Base-by-base conservation (phyloP, 2,888 invertebrate genomes). In the Rugalucina vietnamica region DNA sequence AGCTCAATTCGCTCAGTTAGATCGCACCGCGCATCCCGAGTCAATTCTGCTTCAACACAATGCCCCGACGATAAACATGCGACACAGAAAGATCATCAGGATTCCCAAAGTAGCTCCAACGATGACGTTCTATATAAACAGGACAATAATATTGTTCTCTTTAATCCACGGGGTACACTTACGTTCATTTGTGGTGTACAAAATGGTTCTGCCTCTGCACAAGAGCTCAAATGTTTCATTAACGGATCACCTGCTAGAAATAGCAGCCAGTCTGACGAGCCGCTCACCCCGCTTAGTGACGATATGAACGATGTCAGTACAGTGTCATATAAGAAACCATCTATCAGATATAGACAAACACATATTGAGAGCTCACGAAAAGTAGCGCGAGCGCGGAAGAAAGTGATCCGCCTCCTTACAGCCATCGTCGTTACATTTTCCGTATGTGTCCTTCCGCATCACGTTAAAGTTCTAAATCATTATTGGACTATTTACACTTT, bases 361-460 rank as follows among this genome's bases (percentile, higher is more conserved):
- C 37, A 39, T 37, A n/a, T 79, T 49, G 75, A 83, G 14, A 85
- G 82, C 65, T 79, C 82, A 1, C 75, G 81, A 50, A 77, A 73
- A 24, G 84, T 81, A 0, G 76, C 76, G 14, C 74, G 70, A 39
- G 81, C 79, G 34, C 37, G 82, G 37, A 82, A 72, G 70, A 97
- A 97, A 71, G 98, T 98, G 72, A 97, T 98, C 90, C 97, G 97
- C 86, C 97, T 98, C 96, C 96, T 98, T 90, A 97, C 98, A 86
- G 97, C 97, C 37, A 97, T 98, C 72, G 98, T 98, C 73, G 96
- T 97, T 89, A 97, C 97, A 76, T 98, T 98, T 95, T 98, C 98
- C 27, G 93, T 98, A 50, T 98, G 98, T 95, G 98, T 98, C 95
- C 95, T 98, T 85, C 98, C 98, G 0, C 97, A 97, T 95, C 98